These are phyloP conservation scores for Stichodactyla helianthus DNA, from an alignment of 64 coral and sea anemone genomes.

Conservation along the genomic window DNA sequence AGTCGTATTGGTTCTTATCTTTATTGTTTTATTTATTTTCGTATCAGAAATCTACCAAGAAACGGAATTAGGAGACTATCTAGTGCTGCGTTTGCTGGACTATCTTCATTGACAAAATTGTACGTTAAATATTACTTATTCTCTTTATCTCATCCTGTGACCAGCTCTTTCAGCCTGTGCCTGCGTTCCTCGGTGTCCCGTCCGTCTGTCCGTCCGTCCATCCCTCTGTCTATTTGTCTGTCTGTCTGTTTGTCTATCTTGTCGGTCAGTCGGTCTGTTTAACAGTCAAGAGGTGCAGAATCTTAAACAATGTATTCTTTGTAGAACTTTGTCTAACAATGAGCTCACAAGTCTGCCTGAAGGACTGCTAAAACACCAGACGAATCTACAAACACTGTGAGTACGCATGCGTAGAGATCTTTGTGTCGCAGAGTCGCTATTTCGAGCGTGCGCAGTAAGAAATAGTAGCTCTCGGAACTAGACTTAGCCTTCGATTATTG, in stretches of 20 bases:
- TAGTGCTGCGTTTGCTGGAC: conserved; percentile 5
- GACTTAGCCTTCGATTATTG: neutral
- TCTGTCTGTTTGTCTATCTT: too few species aligned
- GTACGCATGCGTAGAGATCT: neutral
- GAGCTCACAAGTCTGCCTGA: neutral
- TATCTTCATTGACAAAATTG: conserved; percentile 9
- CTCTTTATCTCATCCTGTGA: neutral
- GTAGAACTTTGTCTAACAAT: neutral
- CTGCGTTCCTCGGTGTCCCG: neutral
- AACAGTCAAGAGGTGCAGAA: too few species aligned
- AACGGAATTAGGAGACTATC: conserved; percentile 10
- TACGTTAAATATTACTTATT: neutral
- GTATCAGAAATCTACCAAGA: neutral
- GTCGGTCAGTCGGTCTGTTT: neutral
- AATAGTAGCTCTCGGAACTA: neutral
- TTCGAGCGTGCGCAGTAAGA: neutral
- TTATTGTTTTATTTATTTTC: neutral
- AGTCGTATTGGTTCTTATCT: neutral
- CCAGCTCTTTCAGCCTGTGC: neutral
- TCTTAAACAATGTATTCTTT: neutral
- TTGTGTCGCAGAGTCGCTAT: too few species aligned
- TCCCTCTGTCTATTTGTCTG: neutral
- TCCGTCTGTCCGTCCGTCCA: neutral
- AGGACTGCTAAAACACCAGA: neutral
- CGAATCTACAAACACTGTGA: conserved; percentile 9